A percentile compares a stretch with the other conserved stretches of the same genome.
Evolutionary conservation across 2,113 vertebrate species (phyloP).

Genomic region (Chaenocephalus aceratus): DNA sequence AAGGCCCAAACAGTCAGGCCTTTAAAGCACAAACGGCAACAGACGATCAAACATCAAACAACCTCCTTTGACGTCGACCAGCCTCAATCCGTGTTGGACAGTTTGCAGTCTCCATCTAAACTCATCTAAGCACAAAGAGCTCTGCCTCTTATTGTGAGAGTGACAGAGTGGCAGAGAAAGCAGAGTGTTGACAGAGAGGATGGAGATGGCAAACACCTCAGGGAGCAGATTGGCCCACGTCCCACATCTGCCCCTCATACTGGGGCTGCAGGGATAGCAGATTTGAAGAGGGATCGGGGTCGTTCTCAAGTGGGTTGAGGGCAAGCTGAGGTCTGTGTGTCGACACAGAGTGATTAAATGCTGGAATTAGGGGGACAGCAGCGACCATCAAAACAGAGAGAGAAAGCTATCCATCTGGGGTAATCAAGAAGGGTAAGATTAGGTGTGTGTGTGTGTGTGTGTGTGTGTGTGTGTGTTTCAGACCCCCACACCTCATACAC

Average conservation of each 20-base stretch:
- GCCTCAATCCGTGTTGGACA: constrained; percentile 56
- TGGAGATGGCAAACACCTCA: constrained; percentile 75
- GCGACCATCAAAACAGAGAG: constrained; percentile 69
- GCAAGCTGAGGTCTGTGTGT: constrained; percentile 64
- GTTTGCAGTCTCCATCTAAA: constrained; percentile 66
- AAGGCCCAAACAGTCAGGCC: constrained; percentile 44
- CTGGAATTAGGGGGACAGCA: constrained; percentile 72
- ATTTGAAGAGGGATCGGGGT: constrained; percentile 73
- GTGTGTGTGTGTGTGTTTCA: constrained; percentile 49
- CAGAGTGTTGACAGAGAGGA: constrained; percentile 80
- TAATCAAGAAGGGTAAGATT: constrained; percentile 69
- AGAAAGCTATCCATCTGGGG: constrained; percentile 75
- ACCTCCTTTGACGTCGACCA: constrained; percentile 55
- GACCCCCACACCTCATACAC: constrained; percentile 23
- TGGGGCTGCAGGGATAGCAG: constrained; percentile 57
- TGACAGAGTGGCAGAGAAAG: constrained; percentile 66
- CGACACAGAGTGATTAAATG: constrained; percentile 78
- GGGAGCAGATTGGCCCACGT: constrained; percentile 73
- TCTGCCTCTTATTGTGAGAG: constrained; percentile 67
- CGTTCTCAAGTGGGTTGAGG: constrained; percentile 79
- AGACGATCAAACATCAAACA: constrained; percentile 72
- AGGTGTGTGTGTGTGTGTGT: constrained; percentile 48
- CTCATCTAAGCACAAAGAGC: constrained; percentile 75
- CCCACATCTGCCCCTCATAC: constrained; percentile 80
- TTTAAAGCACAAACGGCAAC: constrained; percentile 66